A percentile compares a stretch with the other conserved stretches of the same genome.
These are phyloP conservation scores for Trachymyrmex cornetzi DNA, from an alignment of 1,140 invertebrate species.

Conservation along the genomic window DNA sequence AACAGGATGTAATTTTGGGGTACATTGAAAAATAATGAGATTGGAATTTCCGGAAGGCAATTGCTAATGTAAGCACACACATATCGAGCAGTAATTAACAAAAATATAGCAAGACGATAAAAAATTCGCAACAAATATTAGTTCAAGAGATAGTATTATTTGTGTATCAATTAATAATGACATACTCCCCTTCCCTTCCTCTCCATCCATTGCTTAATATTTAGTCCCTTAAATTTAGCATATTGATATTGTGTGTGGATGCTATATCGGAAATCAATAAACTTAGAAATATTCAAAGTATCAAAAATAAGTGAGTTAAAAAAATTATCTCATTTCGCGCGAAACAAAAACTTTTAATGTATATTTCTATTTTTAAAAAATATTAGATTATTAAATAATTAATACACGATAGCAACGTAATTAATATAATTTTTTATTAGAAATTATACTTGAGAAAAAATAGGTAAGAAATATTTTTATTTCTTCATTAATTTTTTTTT, in stretches of 20 bases:
- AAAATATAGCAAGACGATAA: conserved; percentile 47
- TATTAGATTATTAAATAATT: conserved; percentile 8
- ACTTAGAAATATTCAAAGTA: neutral
- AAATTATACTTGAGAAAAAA: conserved; percentile 18
- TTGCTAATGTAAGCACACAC: conserved; percentile 49
- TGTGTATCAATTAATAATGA: conserved; percentile 29
- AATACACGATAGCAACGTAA: neutral
- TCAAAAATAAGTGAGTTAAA: neutral
- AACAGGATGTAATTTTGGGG: conserved; percentile 5
- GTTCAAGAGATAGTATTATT: neutral
- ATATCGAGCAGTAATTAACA: conserved; percentile 18
- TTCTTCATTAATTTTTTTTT: conserved; percentile 9
- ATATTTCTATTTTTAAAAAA: neutral
- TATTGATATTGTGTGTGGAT: neutral
- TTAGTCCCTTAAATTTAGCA: conserved; percentile 10
- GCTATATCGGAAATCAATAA: neutral
- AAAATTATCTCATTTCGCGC: neutral
- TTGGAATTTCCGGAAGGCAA: conserved; percentile 71
- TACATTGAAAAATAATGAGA: conserved; percentile 32
- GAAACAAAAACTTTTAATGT: neutral
- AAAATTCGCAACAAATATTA: conserved; percentile 1
- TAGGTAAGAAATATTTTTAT: conserved; percentile 7
- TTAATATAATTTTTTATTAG: neutral
- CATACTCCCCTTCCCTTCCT: neutral
- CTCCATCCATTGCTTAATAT: neutral